phyloP scores from a whole-genome alignment of 2,113 vertebrate genomes.

The pig (Sus scrofa) region T2T-Sscrofa CM000824.6:103756001-103756500 shows the following conservation, averaged over 20 bases:
- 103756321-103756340: not conserved
- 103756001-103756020: accelerated
- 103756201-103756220: not conserved
- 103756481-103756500: not conserved
- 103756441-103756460: not conserved
- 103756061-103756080: not conserved
- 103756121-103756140: not conserved
- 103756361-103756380: not conserved
- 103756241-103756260: not conserved
- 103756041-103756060: not conserved
- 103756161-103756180: constrained; percentile 30
- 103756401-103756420: not conserved
- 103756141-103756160: constrained; percentile 9
- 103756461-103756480: not conserved
- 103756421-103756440: not conserved
- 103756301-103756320: not conserved
- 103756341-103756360: not conserved
- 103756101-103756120: not conserved
- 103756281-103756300: not conserved
- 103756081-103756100: not conserved
- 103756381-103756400: not conserved
- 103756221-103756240: constrained; percentile 19
- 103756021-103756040: too few relatives aligned
- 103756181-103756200: not conserved
- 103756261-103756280: not conserved